Evolutionary conservation across 1,140 invertebrate species (phyloP), one percentile per base, ranked within the genome.

Genomic region (Brachionus calyciflorus): DNA sequence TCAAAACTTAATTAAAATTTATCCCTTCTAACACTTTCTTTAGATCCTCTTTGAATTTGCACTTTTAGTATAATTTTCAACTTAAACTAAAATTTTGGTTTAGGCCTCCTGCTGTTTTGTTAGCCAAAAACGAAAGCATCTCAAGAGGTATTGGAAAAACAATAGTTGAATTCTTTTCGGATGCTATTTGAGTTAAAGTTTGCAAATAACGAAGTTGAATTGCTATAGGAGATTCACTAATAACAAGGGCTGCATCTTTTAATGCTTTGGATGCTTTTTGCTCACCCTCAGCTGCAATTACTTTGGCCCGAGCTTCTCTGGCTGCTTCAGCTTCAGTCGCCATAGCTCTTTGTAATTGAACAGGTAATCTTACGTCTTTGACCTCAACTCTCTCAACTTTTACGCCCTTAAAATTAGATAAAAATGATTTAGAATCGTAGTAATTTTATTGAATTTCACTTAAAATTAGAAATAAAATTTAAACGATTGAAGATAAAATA

Each of bases 101-200:
- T 14, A 63, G 40, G 33, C 33, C 24, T 24, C 17, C 19, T 44
- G 60, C 60, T 19, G 60, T 65, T 41, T 65, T 65, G 37, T 44
- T 65, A 30, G 69, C 69, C 17, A 73, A 37, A 55, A 55, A 51
- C 17, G 69, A 73, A 24, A 96, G 82, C 80, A 96, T 89, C 82
- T 96, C 93, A 82, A 96, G 92, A 30, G 94, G 94, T 79, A 97
- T 87, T 24, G 94, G 95, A 85, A 98, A 98, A 76, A 98, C 92
- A 81, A 98, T 97, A 7, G 95, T 98, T 2, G 94, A 96, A 84
- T 96, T 97, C 87, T 97, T 97, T 88, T 98, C 95, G 1, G 94
- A 93, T 51, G 93, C 93, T 83, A 98, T 96, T 12, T 92, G 91
- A 84, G 92, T 96, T 69, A 98, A 86, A 5, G 94, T 95, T 87